Conservation (phyloP, 1,140 invertebrate genomes). For the Doryteuthis pealeii region DNA sequence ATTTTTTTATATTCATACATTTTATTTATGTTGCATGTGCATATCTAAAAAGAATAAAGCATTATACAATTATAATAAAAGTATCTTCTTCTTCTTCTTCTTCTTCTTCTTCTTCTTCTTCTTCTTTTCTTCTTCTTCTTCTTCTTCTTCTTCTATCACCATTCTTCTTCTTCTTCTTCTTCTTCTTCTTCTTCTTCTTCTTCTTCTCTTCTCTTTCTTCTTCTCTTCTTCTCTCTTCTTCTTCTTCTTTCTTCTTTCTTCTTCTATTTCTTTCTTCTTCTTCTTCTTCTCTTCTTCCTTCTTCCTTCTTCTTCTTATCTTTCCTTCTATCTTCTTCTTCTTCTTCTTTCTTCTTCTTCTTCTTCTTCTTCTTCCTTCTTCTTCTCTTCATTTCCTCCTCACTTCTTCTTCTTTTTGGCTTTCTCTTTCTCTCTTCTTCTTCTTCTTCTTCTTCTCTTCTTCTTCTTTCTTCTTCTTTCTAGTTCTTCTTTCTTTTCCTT, state of each 20-base stretch:
- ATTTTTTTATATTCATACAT: no score
- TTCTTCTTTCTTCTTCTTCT: background rate
- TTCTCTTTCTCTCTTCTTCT: constrained; percentile 3
- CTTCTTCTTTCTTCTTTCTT: background rate
- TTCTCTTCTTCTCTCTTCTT: background rate
- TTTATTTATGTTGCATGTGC: no score
- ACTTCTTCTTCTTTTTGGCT: background rate
- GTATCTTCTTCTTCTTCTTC: no score
- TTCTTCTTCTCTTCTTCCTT: background rate
- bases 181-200: background rate
- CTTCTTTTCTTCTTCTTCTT: background rate
- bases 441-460: background rate
- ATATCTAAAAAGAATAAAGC: no score
- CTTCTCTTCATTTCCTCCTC: background rate
- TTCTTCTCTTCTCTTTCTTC: background rate
- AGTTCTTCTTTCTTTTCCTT: background rate
- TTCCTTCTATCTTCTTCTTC: background rate
- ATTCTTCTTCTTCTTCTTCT: constrained; percentile 2
- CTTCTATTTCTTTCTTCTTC: background rate
- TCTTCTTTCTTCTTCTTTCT: background rate
- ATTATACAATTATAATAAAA: no score
- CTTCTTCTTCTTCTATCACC: background rate
- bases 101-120: background rate
- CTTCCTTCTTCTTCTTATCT: background rate
- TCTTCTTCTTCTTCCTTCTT: background rate